phyloP scores from a whole-genome alignment of 2,113 vertebrate genomes.

The Brachypodius melanocephalos region DNA sequence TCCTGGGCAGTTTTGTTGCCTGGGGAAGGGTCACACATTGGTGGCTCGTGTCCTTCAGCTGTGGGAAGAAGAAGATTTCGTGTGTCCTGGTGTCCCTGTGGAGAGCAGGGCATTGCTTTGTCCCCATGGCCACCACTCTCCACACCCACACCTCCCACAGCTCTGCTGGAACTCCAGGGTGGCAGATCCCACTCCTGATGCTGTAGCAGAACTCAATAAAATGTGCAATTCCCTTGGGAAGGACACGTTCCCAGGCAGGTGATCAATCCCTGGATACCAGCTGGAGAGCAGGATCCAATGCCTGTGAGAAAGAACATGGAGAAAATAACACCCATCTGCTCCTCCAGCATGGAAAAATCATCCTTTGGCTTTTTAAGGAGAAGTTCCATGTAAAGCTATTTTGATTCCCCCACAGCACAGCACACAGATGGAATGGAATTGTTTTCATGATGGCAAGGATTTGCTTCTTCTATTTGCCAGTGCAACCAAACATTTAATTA shows the following conservation, averaged over 20 bases:
- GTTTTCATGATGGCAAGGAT: constrained; percentile 21
- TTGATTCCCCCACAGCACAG: not conserved
- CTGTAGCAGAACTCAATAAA: not conserved
- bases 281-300: not conserved
- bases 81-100: not conserved
- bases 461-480: constrained; percentile 53
- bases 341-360: not conserved
- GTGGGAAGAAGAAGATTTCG: not conserved
- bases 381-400: not conserved
- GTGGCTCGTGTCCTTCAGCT: not conserved
- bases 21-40: not conserved
- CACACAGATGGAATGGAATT: not conserved
- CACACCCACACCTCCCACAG: not conserved
- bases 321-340: constrained; percentile 5
- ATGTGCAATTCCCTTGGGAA: not conserved
- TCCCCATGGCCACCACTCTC: not conserved
- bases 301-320: not conserved
- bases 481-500: constrained; percentile 76
- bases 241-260: not conserved
- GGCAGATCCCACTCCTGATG: not conserved
- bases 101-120: not conserved
- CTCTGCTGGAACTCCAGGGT: not conserved
- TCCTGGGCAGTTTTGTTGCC: not conserved
- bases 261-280: not conserved
- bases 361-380: not conserved